Base-by-base conservation (phyloP, 2,888 invertebrate species). In the Panzeria rudis region DNA sequence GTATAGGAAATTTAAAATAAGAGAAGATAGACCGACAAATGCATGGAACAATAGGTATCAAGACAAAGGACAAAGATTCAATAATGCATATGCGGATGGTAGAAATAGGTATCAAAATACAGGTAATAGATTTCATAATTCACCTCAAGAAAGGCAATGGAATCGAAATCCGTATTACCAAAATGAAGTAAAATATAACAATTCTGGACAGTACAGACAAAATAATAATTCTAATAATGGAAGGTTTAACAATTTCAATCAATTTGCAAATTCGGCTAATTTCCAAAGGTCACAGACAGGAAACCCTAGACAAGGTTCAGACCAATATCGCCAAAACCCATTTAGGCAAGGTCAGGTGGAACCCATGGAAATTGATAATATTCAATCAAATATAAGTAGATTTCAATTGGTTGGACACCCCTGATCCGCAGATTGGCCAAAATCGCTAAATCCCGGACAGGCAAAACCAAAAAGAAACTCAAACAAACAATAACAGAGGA, bases 391-490 rank as follows among this genome's bases (percentile, higher is more conserved):
- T 50, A 13, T 6, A 15, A 64, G 25, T 25, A 25, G 44, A 25
- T 20, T n/a, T 50, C 72, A 29, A 41, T 13, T 59, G 56, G 73
- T 41, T 64, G 76, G 71, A 77, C 38, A 77, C n/a, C 38, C 56
- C 56, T 64, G 59, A 50, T 66, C 59, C 9, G 13, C 38, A 52
- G 47, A 25, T 44, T 64, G n/a, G 71, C 75, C 79, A 79, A 79
- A 56, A 79, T 75, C 71, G 84, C 56, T 80, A 64, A 47, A 29
- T 47, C 15, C 25, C 8, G 11, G 62, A 15, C 47, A 71, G 64
- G 71, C 69, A 69, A 76, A 69, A 35, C 59, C 52, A n/a, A n/a
- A n/a, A 23, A 62, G 78, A 50, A 76, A 61, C 44, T 61, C 38
- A 62, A 13, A 17, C n/a, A 20, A 41, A 64, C 13, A 25, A 29